Evolutionary conservation across 2,113 vertebrate genomes (phyloP).

Genomic region (Hypocryptadius cinnamomeus): DNA sequence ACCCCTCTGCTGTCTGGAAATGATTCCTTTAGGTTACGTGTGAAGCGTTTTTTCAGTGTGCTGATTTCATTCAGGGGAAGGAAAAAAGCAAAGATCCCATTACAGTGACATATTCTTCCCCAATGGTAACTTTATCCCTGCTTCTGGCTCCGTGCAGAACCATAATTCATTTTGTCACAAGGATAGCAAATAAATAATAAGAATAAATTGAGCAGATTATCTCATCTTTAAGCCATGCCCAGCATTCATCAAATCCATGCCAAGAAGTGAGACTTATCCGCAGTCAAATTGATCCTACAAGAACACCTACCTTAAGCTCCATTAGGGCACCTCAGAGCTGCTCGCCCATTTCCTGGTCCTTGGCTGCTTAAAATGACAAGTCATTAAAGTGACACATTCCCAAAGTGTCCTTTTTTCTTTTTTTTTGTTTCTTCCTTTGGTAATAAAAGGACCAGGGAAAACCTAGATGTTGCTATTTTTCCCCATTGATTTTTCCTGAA

Average conservation of each 20-base stretch:
- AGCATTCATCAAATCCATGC: slow-evolving; percentile 37
- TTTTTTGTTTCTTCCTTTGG: fast-evolving
- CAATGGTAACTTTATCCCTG: slow-evolving; percentile 46
- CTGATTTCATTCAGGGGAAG: slow-evolving; percentile 27
- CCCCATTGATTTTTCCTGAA: slow-evolving; percentile 34
- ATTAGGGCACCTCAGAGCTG: neutral
- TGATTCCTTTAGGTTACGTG: slow-evolving; percentile 51
- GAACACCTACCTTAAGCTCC: slow-evolving; percentile 15
- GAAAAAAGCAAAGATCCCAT: neutral
- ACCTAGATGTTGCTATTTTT: neutral
- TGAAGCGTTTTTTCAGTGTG: neutral
- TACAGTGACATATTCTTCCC: slow-evolving; percentile 57
- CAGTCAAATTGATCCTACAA: slow-evolving; percentile 30
- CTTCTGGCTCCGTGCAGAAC: slow-evolving; percentile 23
- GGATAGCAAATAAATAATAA: slow-evolving; percentile 62
- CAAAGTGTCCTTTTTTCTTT: neutral
- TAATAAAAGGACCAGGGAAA: neutral
- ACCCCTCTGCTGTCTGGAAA: slow-evolving; percentile 35
- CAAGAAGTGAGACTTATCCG: neutral
- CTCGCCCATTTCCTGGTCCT: neutral
- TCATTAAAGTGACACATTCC: slow-evolving; percentile 13
- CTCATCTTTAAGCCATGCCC: slow-evolving; percentile 57
- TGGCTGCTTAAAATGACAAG: neutral
- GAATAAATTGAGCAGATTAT: slow-evolving; percentile 63
- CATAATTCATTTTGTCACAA: slow-evolving; percentile 60